Base-by-base conservation (phyloP, 1,140 invertebrate genomes). In the Ceratina australensis region DNA sequence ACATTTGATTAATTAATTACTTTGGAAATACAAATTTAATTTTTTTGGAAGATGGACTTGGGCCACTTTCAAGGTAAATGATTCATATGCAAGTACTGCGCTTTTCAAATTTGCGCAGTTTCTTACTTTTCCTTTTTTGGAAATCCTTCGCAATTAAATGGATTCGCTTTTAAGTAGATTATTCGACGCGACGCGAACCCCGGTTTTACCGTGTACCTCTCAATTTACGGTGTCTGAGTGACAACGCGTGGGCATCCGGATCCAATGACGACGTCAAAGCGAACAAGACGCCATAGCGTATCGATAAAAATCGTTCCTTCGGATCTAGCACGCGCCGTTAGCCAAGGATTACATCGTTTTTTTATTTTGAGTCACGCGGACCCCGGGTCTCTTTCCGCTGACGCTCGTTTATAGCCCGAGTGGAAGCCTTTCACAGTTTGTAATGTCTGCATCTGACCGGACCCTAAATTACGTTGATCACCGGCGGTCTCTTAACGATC, bases 391-490 rank as follows among this genome's bases (percentile, higher is more conserved):
- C 1, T 12, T 16, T 42, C 33, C 52, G 16, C 15, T 54, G 52
- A 13, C 24, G 18, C 12, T 13, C 47, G 22, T 76, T 84, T 80
- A 83, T 63, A 81, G 67, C 28, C 63, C 66, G 67, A 75, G 54
- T 82, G 28, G 66, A 75, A 82, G 80, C 66, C 80, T 78, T 83
- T 69, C 81, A 78, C 77, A 61, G 81, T 80, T 68, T 65, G 69
- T 69, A 83, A 83, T 66, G 63, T 69, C 64, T 57, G 57, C 63
- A 50, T 68, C 68, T 67, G 26, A 18, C 65, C 33, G 24, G 60
- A 63, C 5, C 28, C 63, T 85, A 84, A 85, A 85, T 79, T 84
- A 81, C 69, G 52, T 56, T 66, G 79, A 80, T 79, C 78, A 74
- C 61, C 75, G 54, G 52, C 71, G 65, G 54, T 69, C 81, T 63